Percentiles rank a stretch among this genome's conserved stretches.
phyloP scores from a whole-genome alignment of 1,140 invertebrate genomes.

The Chrysopa pallens region DNA sequence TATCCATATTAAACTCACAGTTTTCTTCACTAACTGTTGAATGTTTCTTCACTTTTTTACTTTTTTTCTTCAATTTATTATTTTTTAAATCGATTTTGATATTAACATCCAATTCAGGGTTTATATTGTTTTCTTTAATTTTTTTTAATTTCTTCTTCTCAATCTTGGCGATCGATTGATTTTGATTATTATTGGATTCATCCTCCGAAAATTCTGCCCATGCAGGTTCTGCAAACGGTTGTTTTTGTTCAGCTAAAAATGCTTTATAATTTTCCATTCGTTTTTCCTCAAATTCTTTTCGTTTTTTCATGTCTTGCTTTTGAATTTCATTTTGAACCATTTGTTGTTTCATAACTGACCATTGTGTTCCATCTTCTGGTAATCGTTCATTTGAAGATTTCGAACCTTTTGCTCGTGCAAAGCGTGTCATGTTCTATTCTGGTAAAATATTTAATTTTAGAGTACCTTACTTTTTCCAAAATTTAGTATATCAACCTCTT shows the following conservation, averaged over 20 bases:
- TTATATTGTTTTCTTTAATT: constrained; percentile 8
- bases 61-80: constrained; percentile 18
- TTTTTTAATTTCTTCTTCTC: constrained; percentile 14
- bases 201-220: constrained; percentile 31
- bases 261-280: constrained; percentile 31
- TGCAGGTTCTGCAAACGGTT: constrained; percentile 20
- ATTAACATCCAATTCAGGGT: not conserved
- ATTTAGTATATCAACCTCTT: too few relatives aligned
- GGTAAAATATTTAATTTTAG: not conserved
- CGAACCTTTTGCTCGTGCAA: constrained; percentile 50
- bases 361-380: constrained; percentile 49
- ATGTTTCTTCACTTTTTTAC: constrained; percentile 11
- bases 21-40: constrained; percentile 5
- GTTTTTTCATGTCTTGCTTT: constrained; percentile 23
- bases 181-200: constrained; percentile 7
- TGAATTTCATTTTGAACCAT: constrained; percentile 25
- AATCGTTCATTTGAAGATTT: constrained; percentile 50
- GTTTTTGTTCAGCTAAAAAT: constrained; percentile 30
- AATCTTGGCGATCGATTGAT: constrained; percentile 6
- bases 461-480: too few relatives aligned
- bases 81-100: constrained; percentile 5
- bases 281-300: constrained; percentile 23
- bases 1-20: constrained; percentile 8
- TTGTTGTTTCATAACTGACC: constrained; percentile 46
- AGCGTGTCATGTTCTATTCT: constrained; percentile 41